Percentiles rank a stretch among this genome's conserved stretches.
phyloP scores from a whole-genome alignment of 2,797 vertebrate genomes.

The Argya squamiceps region DNA sequence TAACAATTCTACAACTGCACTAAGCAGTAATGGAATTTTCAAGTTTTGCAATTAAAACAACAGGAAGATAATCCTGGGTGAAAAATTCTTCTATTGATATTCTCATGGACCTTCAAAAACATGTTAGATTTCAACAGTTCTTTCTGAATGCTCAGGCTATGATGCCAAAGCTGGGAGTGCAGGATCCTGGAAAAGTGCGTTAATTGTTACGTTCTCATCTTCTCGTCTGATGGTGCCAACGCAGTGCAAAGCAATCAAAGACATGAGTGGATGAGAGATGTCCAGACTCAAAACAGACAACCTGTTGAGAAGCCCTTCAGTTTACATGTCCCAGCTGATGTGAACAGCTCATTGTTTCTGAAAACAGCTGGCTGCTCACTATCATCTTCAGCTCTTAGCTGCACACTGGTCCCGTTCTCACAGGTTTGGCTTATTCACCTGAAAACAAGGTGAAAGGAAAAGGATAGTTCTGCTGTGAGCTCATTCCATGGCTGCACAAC shows the following conservation, averaged over 20 bases:
- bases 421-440: background rate
- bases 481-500: background rate
- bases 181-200: background rate
- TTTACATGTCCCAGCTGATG: background rate
- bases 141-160: background rate
- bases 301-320: background rate
- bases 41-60: background rate
- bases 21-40: background rate
- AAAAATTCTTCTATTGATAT: background rate
- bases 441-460: background rate
- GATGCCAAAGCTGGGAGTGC: background rate
- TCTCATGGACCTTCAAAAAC: background rate
- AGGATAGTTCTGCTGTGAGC: background rate
- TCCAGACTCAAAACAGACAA: background rate
- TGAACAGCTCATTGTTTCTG: background rate
- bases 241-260: background rate
- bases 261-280: background rate
- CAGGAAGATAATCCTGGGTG: background rate
- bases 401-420: too few species aligned
- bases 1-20: background rate
- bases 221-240: fast-evolving
- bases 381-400: background rate
- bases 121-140: background rate
- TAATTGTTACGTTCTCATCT: background rate
- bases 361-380: background rate